phyloP scores from a whole-genome alignment of 2,888 invertebrate genomes.

The Leucophenga montana region DNA sequence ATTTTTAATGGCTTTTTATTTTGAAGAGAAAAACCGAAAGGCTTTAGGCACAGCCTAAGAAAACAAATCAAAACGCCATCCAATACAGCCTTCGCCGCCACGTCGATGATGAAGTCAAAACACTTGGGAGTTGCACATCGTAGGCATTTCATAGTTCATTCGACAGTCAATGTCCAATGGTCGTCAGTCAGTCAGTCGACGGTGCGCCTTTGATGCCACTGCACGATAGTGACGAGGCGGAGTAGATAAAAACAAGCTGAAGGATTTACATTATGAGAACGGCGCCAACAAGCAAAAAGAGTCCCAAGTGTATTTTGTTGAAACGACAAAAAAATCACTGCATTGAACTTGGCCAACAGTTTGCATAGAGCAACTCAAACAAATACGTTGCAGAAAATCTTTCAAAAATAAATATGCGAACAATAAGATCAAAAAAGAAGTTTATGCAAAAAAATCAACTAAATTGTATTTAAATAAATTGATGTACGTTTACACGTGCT shows the following conservation, averaged over 20 bases:
- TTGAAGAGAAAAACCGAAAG: constrained; percentile 12
- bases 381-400: constrained; percentile 34
- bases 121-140: constrained; percentile 53
- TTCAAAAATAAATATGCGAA: constrained; percentile 13
- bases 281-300: constrained; percentile 15
- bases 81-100: not conserved
- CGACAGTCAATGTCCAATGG: not conserved
- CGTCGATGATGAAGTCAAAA: not conserved
- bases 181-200: not conserved
- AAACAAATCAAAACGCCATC: constrained; percentile 19
- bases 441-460: not conserved
- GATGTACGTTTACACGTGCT: too few relatives aligned
- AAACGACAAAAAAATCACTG: constrained; percentile 45
- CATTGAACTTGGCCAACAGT: constrained; percentile 55
- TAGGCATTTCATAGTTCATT: not conserved
- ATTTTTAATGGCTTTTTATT: constrained; percentile 62
- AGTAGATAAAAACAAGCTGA: constrained; percentile 41
- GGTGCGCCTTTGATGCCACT: constrained; percentile 44
- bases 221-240: constrained; percentile 45
- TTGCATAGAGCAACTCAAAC: constrained; percentile 18
- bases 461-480: too few relatives aligned
- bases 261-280: constrained; percentile 14
- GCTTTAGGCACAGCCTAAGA: constrained; percentile 3
- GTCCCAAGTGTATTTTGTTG: constrained; percentile 6
- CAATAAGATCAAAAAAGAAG: constrained; percentile 34